Evolutionary conservation across 2,888 invertebrate genomes (phyloP).

Genomic region (Acleris emargana): DNA sequence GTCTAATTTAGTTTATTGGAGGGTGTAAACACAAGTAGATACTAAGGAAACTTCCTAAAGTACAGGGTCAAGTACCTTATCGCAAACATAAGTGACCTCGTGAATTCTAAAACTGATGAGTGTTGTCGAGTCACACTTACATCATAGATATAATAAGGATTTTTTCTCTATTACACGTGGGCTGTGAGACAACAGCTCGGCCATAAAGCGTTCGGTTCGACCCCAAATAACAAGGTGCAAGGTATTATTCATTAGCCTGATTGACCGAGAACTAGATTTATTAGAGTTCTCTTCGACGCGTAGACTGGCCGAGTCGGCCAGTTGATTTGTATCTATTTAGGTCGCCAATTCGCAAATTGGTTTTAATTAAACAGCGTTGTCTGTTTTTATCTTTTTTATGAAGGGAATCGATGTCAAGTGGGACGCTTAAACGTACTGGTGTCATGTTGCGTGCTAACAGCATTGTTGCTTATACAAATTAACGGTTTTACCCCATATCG

Average conservation of each 20-base stretch:
- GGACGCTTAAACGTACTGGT: constrained; percentile 4
- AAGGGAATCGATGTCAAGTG: constrained; percentile 12
- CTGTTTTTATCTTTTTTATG: constrained; percentile 14
- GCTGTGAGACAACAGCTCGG: constrained; percentile 13
- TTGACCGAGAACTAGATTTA: constrained; percentile 27
- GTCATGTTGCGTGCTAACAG: constrained; percentile 19
- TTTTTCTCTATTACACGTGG: constrained; percentile 20
- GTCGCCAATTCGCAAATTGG: constrained; percentile 28
- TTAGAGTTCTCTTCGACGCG: constrained; percentile 18
- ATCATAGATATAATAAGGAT: constrained; percentile 27
- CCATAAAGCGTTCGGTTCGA: constrained; percentile 28
- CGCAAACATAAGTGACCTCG: constrained; percentile 7
- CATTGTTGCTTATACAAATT: background rate
- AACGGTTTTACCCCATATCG: too few relatives aligned
- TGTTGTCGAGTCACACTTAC: constrained; percentile 24
- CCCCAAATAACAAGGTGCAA: constrained; percentile 35
- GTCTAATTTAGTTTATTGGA: too few relatives aligned
- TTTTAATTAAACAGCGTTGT: constrained; percentile 18
- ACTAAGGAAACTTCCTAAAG: too few relatives aligned
- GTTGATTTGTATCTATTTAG: constrained; percentile 17
- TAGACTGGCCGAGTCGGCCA: constrained; percentile 9
- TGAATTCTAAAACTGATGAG: constrained; percentile 25
- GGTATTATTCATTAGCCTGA: constrained; percentile 32
- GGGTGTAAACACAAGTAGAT: too few relatives aligned
- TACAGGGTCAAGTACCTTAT: too few relatives aligned